Evolutionary conservation across 2,113 vertebrate genomes (phyloP), one percentile per base, ranked within the genome.

Genomic region (Narcine bancroftii): DNA sequence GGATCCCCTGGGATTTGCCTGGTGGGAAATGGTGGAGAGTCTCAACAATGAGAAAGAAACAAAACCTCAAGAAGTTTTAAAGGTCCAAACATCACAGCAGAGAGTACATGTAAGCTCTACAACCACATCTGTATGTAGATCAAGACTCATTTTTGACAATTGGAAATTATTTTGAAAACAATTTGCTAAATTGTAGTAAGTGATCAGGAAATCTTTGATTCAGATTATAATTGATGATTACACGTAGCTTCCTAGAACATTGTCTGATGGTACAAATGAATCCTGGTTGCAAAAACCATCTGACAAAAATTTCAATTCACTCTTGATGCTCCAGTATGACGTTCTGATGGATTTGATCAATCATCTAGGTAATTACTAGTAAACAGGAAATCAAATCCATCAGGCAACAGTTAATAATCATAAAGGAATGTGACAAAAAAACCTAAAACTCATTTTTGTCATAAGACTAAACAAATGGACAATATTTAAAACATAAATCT

Each of bases 401-500:
- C 65, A 47, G n/a, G 24, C 65, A 66, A 69, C 89, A 71, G 7
- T 47, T 91, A 69, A 69, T 6, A 71, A 91, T 47, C 69, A 69
- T 91, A 11, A 91, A 65, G 36, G 89, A 69, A 69, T 69, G 39
- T 69, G 66, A 69, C 42, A 47, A 36, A 47, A 3, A 17, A 5
- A 36, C 3, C 13, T 60, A 26, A 45, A 17, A 26, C 17, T 45
- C n/a, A 24, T 53, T 69, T 45, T 3, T 45, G 63, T 91, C 36
- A 95, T 95, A 95, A 95, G 93, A 93, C 92, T 56, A 69, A 95
- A 95, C 89, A 29, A 42, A 42, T 66, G 39, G 66, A 66, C 60
- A 33, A 11, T 71, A 91, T 29, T 91, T 91, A 13, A 47, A 69
- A 91, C 45, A 42, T 89, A 91, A 91, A 91, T 91, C 89, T 69